phyloP scores from a whole-genome alignment of 2,797 vertebrate species.

The Hydrocynus forskahlii region DNA sequence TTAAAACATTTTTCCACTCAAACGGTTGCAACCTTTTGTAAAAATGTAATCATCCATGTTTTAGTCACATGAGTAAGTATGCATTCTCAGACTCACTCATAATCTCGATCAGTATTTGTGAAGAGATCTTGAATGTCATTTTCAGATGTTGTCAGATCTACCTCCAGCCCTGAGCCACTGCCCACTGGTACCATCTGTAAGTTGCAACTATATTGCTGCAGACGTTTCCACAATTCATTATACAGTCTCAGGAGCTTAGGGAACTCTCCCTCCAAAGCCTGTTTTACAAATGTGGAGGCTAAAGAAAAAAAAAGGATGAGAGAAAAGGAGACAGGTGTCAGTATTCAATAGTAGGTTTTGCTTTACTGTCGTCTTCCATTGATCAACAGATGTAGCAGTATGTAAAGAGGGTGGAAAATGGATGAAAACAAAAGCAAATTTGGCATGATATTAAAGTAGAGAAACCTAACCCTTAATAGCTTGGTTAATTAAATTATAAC shows the following conservation, averaged over 20 bases:
- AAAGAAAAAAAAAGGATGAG: not conserved
- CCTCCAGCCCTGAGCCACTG: conserved; percentile 75
- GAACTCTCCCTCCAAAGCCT: conserved; percentile 96
- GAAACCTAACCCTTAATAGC: too few relatives aligned
- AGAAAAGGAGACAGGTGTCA: too few relatives aligned
- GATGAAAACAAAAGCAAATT: not conserved
- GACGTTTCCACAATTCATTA: conserved; percentile 95
- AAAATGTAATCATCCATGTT: not conserved
- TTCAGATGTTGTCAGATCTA: conserved; percentile 81
- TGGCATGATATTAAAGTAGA: too few relatives aligned
- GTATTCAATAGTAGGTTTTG: not conserved
- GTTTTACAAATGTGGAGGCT: conserved; percentile 94
- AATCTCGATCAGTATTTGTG: conserved; percentile 83
- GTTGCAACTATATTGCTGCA: conserved; percentile 90
- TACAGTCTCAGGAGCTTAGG: conserved; percentile 94
- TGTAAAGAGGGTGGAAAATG: not conserved
- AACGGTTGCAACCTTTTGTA: not conserved
- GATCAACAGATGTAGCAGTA: not conserved
- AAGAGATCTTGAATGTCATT: conserved; percentile 86
- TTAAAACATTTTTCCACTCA: too few relatives aligned
- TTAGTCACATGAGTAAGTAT: not conserved
- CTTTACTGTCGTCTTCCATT: too few relatives aligned
- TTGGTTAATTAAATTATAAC: too few relatives aligned
- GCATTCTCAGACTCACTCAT: conserved; percentile 81
- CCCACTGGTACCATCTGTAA: conserved; percentile 82